phyloP scores from a whole-genome alignment of 2,797 vertebrate genomes.

The Sebastes umbrosus region DNA sequence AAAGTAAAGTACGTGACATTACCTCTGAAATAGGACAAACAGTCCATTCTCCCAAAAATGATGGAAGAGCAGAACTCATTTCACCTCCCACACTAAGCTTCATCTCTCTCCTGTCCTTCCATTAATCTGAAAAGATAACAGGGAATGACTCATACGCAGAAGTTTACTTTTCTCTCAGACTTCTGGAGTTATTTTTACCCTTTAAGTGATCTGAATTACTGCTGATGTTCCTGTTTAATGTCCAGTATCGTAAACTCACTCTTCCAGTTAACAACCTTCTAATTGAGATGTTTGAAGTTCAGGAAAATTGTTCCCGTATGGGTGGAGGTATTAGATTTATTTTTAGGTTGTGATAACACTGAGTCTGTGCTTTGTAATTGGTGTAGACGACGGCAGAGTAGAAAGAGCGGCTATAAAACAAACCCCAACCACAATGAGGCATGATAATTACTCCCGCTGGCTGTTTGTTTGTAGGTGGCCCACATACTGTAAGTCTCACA shows the following conservation, averaged over 20 bases:
- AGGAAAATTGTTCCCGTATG: conserved; percentile 7
- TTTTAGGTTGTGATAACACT: not conserved
- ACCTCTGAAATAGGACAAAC: not conserved
- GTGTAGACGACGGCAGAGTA: not conserved
- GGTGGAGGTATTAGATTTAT: conserved; percentile 22
- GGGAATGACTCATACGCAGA: not conserved
- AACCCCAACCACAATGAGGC: conserved; percentile 14
- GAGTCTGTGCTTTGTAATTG: conserved; percentile 49
- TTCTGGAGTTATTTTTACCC: not conserved
- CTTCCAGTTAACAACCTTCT: conserved; percentile 20
- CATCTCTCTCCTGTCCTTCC: not conserved
- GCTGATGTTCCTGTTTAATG: conserved; percentile 16
- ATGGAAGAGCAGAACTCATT: conserved; percentile 9
- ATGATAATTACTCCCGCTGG: conserved; percentile 21
- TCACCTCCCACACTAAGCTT: not conserved
- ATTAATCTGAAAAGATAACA: conserved; percentile 17
- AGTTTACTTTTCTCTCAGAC: not conserved
- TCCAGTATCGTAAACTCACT: conserved; percentile 5
- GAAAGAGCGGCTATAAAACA: conserved; percentile 34
- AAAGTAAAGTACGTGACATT: conserved; percentile 2
- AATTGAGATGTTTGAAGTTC: conserved; percentile 34
- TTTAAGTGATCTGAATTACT: conserved; percentile 16
- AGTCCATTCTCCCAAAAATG: not conserved
- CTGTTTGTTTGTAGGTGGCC: conserved; percentile 50
- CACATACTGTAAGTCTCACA: not conserved